A percentile compares a stretch with the other conserved stretches of the same genome.
phyloP scores from a whole-genome alignment of 2,797 vertebrate genomes.

The Xyrichtys novacula region DNA sequence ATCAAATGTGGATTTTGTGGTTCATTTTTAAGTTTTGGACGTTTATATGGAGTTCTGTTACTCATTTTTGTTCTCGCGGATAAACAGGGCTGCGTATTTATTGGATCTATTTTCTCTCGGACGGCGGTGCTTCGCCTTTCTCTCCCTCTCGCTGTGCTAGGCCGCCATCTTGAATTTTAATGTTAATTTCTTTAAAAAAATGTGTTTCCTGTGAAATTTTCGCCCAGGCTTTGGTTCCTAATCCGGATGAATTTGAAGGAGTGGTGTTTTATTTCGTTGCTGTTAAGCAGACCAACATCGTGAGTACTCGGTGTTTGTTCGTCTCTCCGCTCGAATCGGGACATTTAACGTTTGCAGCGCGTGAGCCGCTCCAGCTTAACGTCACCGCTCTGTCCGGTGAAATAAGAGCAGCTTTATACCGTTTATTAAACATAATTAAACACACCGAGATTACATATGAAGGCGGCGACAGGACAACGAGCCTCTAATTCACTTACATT shows the following conservation, averaged over 20 bases:
- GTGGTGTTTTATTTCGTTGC: conserved; percentile 12
- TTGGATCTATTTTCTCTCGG: conserved; percentile 79
- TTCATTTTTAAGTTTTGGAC: neutral
- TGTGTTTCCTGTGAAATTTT: conserved; percentile 81
- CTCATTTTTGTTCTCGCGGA: neutral
- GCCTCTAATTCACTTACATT: conserved; percentile 37
- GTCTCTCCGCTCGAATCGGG: conserved; percentile 41
- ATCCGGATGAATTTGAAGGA: conserved; percentile 45
- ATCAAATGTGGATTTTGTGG: fast-evolving
- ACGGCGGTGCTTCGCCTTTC: conserved; percentile 78
- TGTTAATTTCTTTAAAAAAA: conserved; percentile 81
- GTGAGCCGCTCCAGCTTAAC: conserved; percentile 55
- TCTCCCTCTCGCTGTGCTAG: conserved; percentile 62
- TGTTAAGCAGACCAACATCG: conserved; percentile 28
- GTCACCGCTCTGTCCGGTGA: conserved; percentile 25
- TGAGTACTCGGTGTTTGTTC: conserved; percentile 63
- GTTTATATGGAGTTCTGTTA: neutral
- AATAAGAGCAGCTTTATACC: too few relatives aligned
- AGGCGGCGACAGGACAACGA: too few relatives aligned
- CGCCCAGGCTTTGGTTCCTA: conserved; percentile 54
- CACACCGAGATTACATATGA: too few relatives aligned
- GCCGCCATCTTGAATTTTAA: conserved; percentile 90
- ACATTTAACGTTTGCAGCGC: conserved; percentile 69
- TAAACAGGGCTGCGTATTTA: conserved; percentile 37
- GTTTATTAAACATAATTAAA: too few relatives aligned